These are phyloP conservation scores for Odobenus rosmarus DNA, from an alignment of 2,113 vertebrate species.

Conservation along the genomic window DNA sequence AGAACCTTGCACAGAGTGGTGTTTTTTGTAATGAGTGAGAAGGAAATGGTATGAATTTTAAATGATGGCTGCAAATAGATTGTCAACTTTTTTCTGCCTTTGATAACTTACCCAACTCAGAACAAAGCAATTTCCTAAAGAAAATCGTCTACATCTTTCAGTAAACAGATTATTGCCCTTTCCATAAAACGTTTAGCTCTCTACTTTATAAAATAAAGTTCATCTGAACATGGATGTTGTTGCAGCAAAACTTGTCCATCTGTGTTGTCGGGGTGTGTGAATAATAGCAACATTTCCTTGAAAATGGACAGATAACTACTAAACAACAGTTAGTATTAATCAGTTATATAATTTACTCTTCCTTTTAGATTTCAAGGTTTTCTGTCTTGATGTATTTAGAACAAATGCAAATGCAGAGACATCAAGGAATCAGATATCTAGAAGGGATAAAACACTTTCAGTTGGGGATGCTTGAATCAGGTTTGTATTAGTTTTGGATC, in stretches of 20 bases:
- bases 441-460: not conserved
- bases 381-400: slow-evolving; percentile 46
- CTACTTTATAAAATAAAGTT: slow-evolving; percentile 81
- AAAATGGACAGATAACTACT: slow-evolving; percentile 80
- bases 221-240: slow-evolving; percentile 72
- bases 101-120: slow-evolving; percentile 61
- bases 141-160: not conserved
- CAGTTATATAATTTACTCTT: slow-evolving; percentile 65
- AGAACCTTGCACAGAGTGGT: slow-evolving; percentile 48
- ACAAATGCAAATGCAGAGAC: not conserved
- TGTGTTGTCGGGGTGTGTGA: slow-evolving; percentile 75
- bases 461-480: not conserved
- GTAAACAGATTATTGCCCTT: slow-evolving; percentile 34
- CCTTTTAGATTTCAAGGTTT: slow-evolving; percentile 71
- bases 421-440: not conserved
- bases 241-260: slow-evolving; percentile 72
- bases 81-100: slow-evolving; percentile 78
- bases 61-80: slow-evolving; percentile 70
- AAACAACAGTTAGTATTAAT: slow-evolving; percentile 76
- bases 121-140: slow-evolving; percentile 14
- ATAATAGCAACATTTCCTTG: slow-evolving; percentile 68
- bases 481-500: not conserved
- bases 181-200: slow-evolving; percentile 75
- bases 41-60: slow-evolving; percentile 79
- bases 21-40: slow-evolving; percentile 59